Evolutionary conservation across 2,888 invertebrate species (phyloP), one percentile per base, ranked within the genome.

Genomic region (Drosophila kambysellisi): DNA sequence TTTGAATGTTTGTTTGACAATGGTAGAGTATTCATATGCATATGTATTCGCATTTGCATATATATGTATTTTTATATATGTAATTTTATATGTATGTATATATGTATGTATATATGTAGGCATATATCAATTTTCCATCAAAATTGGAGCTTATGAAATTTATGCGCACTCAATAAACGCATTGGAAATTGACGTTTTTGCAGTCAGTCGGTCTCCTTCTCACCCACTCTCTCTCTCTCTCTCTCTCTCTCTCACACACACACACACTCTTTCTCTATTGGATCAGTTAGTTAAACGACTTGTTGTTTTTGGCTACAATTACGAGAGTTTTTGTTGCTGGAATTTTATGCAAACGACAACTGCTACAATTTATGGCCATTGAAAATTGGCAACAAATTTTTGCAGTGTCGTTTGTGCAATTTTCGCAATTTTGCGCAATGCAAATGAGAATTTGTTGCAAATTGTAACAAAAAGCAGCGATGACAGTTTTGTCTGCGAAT

Each of bases 321-420:
- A 30, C 68, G 41, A 67, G 65, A 43, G 63, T 60, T 62, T 51
- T 61, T 70, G 48, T 51, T 57, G 62, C 37, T 60, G 58, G 74
- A 74, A 74, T 83, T 83, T 79, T 88, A 85, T 86, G 85, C 85
- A 88, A 86, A 82, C 89, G 85, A 86, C 89, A 88, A 76, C 86
- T 86, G 87, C 71, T 76, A 80, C 85, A 88, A 86, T 86, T 86
- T 86, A 86, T 86, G 89, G 85, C 72, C 84, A 72, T 51, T 67
- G 76, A 74, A 74, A 77, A 80, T 67, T 66, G 75, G 64, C 68
- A 74, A 70, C 81, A 77, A 78, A 73, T 82, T 71, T 63, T 71
- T 63, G 51, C 62, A 62, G 37, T 48, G 70, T 66, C 60, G 75
- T 74, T 29, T 76, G 66, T 65, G 68, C 77, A 76, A 70, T 77